Evolutionary conservation across 2,888 invertebrate species (phyloP), one percentile per base, ranked within the genome.

Genomic region (Criorhina ranunculi): DNA sequence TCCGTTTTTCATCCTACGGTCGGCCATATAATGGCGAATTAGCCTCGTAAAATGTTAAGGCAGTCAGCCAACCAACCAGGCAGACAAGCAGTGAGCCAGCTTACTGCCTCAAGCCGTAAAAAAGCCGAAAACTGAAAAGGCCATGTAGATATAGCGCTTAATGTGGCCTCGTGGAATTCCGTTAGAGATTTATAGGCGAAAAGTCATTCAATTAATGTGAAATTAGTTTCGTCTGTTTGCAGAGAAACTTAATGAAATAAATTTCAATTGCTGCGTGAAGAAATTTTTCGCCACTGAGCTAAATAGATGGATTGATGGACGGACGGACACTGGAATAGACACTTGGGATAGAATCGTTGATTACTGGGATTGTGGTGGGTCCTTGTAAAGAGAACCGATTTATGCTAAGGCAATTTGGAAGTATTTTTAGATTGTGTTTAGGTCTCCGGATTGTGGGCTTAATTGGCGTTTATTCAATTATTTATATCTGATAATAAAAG

Each of bases 121-220:
- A 67, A 8, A 40, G 64, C 17, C 29, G 40, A 75, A 66, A 66
- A 75, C 46, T 40, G 75, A 66, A 37, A 57, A 49, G 31, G 49
- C 57, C 37, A 29, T 33, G 12, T 51, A 35, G 42, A 57, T 15
- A 33, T 31, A 29, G 29, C 37, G 29, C 57, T 51, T 31, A 37
- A 40, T 49, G 55, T 55, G 24, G 55, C 49, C 49, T 59, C 59
- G 59, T 51, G 57, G 40, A 49, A 33, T 76, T 59, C 24, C 33
- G 31, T 51, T 31, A 66, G 66, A 76, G 66, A 76, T 76, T 76
- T 76, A 76, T 76, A 67, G 76, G 66, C 67, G 67, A 76, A 76
- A 67, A 76, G 67, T 76, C 76, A 59, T 76, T 76, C 67, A 59
- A 67, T 59, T 67, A 76, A 76, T 76, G 59, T 15, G 76, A 76